Base-by-base conservation (phyloP, 2,797 vertebrate genomes). In the Phrynocephalus vlangalii region DNA sequence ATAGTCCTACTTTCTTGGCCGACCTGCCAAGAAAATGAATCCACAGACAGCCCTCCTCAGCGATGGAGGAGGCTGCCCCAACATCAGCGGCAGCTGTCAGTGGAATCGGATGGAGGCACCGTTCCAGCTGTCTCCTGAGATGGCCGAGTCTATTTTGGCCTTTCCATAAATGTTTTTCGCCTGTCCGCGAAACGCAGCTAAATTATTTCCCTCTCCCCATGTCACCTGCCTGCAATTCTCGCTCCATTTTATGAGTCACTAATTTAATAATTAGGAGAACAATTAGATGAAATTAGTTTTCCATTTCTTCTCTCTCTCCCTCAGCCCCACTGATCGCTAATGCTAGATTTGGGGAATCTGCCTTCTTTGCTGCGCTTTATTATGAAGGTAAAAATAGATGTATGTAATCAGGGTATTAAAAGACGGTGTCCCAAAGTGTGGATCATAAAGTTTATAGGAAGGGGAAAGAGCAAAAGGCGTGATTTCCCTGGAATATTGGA, bases 241-340 rank as follows among this genome's bases (percentile, higher is more conserved):
- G 15, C 52, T 75, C 38, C 52, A 44, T 75, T 84, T 63, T 75
- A 63, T 84, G 83, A 75, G 26, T 63, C 33, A 13, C 83, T 75
- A 75, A 84, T 76, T 75, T 84, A 79, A 78, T 85, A 85, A 78
- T 85, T 33, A 85, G 75, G 63, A 70, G 75, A 68, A 52, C 63
- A 78, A 78, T 85, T 68, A 85, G 84, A 52, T 4, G 13, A 79
- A 85, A 85, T 77, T 77, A 77, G 73, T 77, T 85, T 67, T n/a
- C 60, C 13, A 63, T 63, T 63, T 63, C 60, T 63, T 63, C 18
- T 20, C 60, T 63, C 16, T 63, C 60, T 13, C 13, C 16, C 60
- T 20, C 60, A 63, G n/a, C 20, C 50, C 28, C 2, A 20, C 33
- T 48, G 75, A 33, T 70, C 4, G 28, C 44, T 85, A 70, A 85